Conservation (phyloP, 2,797 vertebrate species). For the Protosalanx chinensis region DNA sequence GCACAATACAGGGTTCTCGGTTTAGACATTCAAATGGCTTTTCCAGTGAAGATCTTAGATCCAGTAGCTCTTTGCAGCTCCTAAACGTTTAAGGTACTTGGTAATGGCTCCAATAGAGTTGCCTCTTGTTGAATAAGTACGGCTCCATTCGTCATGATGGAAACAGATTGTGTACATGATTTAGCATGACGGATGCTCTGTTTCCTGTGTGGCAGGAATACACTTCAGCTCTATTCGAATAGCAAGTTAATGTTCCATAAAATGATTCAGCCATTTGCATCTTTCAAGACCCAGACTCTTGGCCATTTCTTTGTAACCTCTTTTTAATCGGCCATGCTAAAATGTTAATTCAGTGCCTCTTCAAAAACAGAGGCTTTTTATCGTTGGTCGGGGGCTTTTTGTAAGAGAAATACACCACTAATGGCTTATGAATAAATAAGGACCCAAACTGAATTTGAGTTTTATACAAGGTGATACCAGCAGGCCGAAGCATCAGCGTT, state of each 20-base stretch:
- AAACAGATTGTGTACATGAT: constrained; percentile 47
- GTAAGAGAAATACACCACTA: constrained; percentile 78
- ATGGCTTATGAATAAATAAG: constrained; percentile 84
- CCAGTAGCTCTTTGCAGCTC: neutral
- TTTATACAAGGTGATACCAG: constrained; percentile 75
- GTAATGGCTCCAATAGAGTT: constrained; percentile 25
- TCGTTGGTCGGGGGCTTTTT: constrained; percentile 73
- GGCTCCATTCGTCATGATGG: constrained; percentile 32
- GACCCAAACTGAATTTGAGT: constrained; percentile 74
- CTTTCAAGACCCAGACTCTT: constrained; percentile 57
- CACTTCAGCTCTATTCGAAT: constrained; percentile 57
- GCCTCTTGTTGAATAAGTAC: constrained; percentile 14
- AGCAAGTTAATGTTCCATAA: constrained; percentile 69
- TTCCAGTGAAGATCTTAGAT: neutral
- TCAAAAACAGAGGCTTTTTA: constrained; percentile 54
- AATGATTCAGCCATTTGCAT: constrained; percentile 64
- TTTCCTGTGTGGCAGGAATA: constrained; percentile 43
- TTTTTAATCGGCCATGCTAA: constrained; percentile 73
- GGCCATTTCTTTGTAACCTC: constrained; percentile 60
- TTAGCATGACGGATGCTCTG: constrained; percentile 56
- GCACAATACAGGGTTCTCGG: neutral
- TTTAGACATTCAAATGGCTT: neutral
- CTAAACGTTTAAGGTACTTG: constrained; percentile 19
- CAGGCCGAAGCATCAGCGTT: constrained; percentile 66
- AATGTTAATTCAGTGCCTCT: constrained; percentile 73